phyloP scores from a whole-genome alignment of 2,888 invertebrate species.

The Arctia plantaginis region DNA sequence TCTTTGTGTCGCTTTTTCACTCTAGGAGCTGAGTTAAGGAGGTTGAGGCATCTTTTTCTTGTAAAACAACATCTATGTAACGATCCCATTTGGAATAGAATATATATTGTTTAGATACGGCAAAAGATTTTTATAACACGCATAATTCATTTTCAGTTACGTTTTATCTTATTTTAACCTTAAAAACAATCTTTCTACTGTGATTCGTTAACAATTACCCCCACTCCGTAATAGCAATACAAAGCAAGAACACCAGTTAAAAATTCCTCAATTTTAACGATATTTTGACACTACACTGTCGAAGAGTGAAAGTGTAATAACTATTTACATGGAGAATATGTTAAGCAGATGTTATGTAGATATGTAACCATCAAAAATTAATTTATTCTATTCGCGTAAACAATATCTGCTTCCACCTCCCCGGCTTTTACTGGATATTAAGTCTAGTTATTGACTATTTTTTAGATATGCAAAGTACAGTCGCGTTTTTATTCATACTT shows the following conservation, averaged over 20 bases:
- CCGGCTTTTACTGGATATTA: constrained; percentile 16
- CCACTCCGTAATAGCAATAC: not conserved
- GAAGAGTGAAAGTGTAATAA: too few relatives aligned
- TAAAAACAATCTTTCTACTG: not conserved
- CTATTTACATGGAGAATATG: not conserved
- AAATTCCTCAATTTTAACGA: not conserved
- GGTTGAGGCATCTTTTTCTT: not conserved
- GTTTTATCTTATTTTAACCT: not conserved
- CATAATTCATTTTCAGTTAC: not conserved
- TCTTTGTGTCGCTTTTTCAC: constrained; percentile 14
- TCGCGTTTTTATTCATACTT: constrained; percentile 48
- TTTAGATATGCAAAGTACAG: constrained; percentile 35
- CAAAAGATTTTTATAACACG: not conserved
- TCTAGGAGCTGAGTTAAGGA: not conserved
- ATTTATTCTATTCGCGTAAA: not conserved
- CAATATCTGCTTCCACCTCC: not conserved
- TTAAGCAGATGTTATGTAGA: not conserved
- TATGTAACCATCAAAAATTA: too few relatives aligned
- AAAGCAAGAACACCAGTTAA: not conserved
- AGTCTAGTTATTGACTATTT: constrained; percentile 36
- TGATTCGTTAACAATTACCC: not conserved
- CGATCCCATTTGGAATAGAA: not conserved
- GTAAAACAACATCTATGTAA: not conserved
- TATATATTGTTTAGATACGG: not conserved
- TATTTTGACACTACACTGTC: not conserved